Evolutionary conservation across 2,113 vertebrate species (phyloP).

Genomic region (Labeo catla): DNA sequence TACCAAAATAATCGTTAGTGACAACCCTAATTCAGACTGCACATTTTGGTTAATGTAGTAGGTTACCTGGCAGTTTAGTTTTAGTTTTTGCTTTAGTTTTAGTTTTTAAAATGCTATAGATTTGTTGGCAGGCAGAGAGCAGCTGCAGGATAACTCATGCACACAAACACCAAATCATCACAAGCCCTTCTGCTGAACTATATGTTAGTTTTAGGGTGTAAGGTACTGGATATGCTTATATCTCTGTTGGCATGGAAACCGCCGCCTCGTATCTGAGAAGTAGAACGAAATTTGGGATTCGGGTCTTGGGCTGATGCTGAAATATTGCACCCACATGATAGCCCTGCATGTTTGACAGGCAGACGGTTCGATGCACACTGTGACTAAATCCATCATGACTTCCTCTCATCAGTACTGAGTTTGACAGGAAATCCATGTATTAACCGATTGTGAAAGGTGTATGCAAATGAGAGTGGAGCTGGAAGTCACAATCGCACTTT

Average conservation of each 20-base stretch:
- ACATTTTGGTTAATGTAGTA: neutral
- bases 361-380: neutral
- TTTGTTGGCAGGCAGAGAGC: neutral
- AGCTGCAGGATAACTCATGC: neutral
- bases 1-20: too few relatives aligned
- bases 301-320: neutral
- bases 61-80: neutral
- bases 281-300: neutral
- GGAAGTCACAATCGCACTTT: neutral
- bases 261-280: constrained; percentile 8
- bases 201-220: constrained; percentile 6
- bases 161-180: constrained; percentile 11
- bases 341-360: constrained; percentile 24
- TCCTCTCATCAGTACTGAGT: constrained; percentile 6
- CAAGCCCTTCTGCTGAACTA: neutral
- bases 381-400: constrained; percentile 30
- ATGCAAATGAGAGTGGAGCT: constrained; percentile 6
- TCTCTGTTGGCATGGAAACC: constrained; percentile 52
- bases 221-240: constrained; percentile 2
- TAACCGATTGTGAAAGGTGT: neutral
- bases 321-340: constrained; percentile 33
- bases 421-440: constrained; percentile 15
- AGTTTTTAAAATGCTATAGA: too few relatives aligned
- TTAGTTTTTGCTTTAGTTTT: too few relatives aligned
- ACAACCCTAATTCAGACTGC: neutral